These are phyloP conservation scores for Pseudoips prasinana DNA, from an alignment of 2,888 invertebrate genomes.

Conservation along the genomic window DNA sequence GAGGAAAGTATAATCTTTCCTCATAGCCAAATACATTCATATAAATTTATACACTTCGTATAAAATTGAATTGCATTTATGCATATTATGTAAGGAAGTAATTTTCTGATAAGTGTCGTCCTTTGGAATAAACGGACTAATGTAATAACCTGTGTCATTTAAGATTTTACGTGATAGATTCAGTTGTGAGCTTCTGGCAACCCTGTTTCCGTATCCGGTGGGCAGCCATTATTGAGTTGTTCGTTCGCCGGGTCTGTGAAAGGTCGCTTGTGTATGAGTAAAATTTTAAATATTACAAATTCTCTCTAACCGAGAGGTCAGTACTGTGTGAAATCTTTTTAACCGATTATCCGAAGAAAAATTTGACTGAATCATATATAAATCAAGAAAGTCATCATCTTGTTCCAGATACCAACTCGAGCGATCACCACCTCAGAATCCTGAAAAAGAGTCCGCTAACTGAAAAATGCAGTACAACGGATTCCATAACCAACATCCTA, in stretches of 20 bases:
- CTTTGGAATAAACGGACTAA: too few relatives aligned
- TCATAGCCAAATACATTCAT: too few relatives aligned
- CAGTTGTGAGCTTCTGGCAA: too few relatives aligned
- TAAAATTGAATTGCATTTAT: too few relatives aligned
- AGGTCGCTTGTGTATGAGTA: conserved; percentile 65
- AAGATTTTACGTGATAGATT: too few relatives aligned
- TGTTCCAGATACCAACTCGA: conserved; percentile 70
- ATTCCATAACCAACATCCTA: conserved; percentile 77
- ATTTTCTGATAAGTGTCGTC: too few relatives aligned
- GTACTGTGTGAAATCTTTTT: conserved; percentile 18
- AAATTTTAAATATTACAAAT: conserved; percentile 57
- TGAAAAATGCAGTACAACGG: conserved; percentile 78
- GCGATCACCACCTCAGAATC: conserved; percentile 58
- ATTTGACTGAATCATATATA: too few relatives aligned
- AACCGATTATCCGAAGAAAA: neutral
- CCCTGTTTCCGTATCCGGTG: conserved; percentile 50
- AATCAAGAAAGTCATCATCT: conserved; percentile 20
- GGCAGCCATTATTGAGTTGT: conserved; percentile 83
- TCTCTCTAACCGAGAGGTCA: conserved; percentile 79
- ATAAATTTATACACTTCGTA: too few relatives aligned
- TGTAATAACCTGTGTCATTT: too few relatives aligned
- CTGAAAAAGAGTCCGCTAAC: conserved; percentile 39
- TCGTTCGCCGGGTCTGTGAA: conserved; percentile 82
- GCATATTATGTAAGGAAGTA: too few relatives aligned
- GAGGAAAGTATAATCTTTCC: too few relatives aligned